Percentiles rank a stretch among this genome's conserved stretches.
Conservation (phyloP, 30 jellyfish, hydroid and myxozoan genomes). For the Aurelia sp. region DNA sequence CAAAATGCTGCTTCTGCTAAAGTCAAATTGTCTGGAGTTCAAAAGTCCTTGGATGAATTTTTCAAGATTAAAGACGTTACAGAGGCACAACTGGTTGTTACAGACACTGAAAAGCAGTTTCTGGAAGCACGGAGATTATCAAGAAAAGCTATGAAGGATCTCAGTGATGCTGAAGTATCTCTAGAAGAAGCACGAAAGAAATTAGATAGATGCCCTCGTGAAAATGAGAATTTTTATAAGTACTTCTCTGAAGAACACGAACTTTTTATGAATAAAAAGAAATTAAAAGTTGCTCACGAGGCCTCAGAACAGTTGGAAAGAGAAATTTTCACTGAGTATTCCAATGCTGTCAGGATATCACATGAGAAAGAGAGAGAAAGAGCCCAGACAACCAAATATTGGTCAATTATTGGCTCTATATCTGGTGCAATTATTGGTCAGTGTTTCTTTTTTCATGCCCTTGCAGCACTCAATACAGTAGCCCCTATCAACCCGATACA, state of each 20-base stretch:
- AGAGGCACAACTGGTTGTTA: slow-evolving; percentile 80
- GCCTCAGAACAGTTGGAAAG: slow-evolving; percentile 78
- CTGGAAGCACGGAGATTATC: slow-evolving; percentile 71
- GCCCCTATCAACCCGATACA: no score
- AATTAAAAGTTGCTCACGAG: slow-evolving; percentile 38
- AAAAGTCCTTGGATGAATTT: slow-evolving; percentile 39
- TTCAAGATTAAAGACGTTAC: slow-evolving; percentile 67
- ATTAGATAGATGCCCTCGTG: slow-evolving; percentile 88
- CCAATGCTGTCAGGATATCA: slow-evolving; percentile 90
- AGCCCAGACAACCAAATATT: slow-evolving; percentile 91
- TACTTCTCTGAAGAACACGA: slow-evolving; percentile 85
- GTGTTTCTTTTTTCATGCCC: neutral
- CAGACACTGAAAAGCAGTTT: slow-evolving; percentile 62
- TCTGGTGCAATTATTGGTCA: slow-evolving; percentile 89
- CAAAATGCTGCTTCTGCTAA: neutral
- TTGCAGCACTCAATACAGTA: no score
- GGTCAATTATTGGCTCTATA: slow-evolving; percentile 92
- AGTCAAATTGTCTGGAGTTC: neutral
- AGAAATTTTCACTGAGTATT: slow-evolving; percentile 65
- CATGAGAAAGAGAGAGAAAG: slow-evolving; percentile 94
- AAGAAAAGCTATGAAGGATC: slow-evolving; percentile 22
- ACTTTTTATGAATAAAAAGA: slow-evolving; percentile 35
- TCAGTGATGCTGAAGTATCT: slow-evolving; percentile 39
- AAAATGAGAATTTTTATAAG: slow-evolving; percentile 66
- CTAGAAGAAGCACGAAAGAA: slow-evolving; percentile 76